These are phyloP conservation scores for Zaprionus bogoriensis DNA, from an alignment of 2,888 invertebrate genomes.

Conservation along the genomic window DNA sequence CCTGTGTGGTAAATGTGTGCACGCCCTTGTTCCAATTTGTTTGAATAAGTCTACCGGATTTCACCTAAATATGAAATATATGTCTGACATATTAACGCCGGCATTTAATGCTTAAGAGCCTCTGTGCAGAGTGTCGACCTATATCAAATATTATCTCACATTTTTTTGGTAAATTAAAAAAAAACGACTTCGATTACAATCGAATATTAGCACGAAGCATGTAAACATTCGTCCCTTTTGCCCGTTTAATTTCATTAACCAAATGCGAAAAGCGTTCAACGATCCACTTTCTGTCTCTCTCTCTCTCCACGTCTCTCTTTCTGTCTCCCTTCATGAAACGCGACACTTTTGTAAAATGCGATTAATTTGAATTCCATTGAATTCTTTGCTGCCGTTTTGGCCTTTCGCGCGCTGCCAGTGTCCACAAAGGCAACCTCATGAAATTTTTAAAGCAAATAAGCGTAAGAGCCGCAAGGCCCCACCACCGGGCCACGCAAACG, in stretches of 20 bases:
- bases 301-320: not conserved
- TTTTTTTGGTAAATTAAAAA: slow-evolving; percentile 32
- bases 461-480: not conserved
- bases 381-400: slow-evolving; percentile 2
- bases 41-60: too few species aligned
- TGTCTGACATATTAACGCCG: slow-evolving; percentile 5
- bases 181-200: slow-evolving; percentile 16
- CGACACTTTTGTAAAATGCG: slow-evolving; percentile 52
- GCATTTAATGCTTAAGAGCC: not conserved
- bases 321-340: slow-evolving; percentile 33
- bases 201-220: slow-evolving; percentile 9
- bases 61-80: slow-evolving; percentile 9
- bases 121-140: too few species aligned
- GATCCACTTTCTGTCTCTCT: too few species aligned
- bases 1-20: too few species aligned
- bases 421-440: slow-evolving; percentile 25
- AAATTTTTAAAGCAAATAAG: slow-evolving; percentile 37
- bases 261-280: slow-evolving; percentile 18
- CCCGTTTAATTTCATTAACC: slow-evolving; percentile 56
- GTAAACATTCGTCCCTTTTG: slow-evolving; percentile 21
- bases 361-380: slow-evolving; percentile 58
- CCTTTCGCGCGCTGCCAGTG: not conserved
- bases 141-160: slow-evolving; percentile 36
- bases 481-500: too few species aligned
- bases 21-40: too few species aligned